A percentile compares a stretch with the other conserved stretches of the same genome.
Evolutionary conservation across 2,113 vertebrate species (phyloP).

Genomic region (Corythornis cristatus): DNA sequence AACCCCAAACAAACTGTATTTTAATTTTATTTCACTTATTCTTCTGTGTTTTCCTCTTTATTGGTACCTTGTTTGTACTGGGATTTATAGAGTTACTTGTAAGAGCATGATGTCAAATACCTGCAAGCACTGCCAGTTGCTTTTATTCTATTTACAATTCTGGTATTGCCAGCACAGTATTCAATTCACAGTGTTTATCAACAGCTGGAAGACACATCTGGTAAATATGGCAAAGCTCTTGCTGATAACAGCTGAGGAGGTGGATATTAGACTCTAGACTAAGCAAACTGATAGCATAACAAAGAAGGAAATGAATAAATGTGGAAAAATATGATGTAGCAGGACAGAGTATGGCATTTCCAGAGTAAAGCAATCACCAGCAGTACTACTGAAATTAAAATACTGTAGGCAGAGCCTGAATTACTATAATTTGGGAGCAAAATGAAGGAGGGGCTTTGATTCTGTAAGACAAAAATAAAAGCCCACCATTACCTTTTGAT

Average conservation of each 20-base stretch:
- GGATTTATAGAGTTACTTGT: neutral
- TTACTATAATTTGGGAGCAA: neutral
- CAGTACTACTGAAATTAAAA: slow-evolving; percentile 1
- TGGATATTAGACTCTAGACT: neutral
- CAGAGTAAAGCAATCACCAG: neutral
- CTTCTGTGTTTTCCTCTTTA: neutral
- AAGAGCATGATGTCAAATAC: neutral
- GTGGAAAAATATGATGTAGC: neutral
- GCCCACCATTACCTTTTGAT: neutral
- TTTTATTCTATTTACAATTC: neutral
- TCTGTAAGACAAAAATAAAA: slow-evolving; percentile 22
- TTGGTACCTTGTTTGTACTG: neutral
- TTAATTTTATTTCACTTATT: neutral
- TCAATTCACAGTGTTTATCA: neutral
- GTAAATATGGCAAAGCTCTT: neutral
- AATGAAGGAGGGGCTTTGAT: neutral
- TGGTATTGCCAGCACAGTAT: neutral
- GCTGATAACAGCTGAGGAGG: neutral
- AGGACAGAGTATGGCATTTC: neutral
- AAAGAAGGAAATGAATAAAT: neutral
- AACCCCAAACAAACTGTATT: neutral
- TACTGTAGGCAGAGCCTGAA: neutral
- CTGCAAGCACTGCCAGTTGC: neutral
- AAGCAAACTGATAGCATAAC: neutral
- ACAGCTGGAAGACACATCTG: neutral